These are phyloP conservation scores for Hypothenemus hampei DNA, from an alignment of 1,140 invertebrate species.

Conservation along the genomic window DNA sequence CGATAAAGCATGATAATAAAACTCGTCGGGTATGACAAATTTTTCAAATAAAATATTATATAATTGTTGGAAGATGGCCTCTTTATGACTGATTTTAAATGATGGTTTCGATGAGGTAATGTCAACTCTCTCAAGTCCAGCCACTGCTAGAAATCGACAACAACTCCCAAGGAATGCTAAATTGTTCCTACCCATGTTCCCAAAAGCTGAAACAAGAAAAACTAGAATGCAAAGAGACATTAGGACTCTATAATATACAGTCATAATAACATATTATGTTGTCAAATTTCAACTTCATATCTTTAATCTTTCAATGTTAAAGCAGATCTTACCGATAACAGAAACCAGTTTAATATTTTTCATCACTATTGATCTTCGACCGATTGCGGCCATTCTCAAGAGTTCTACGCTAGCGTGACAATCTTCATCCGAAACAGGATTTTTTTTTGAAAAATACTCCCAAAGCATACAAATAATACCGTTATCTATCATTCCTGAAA, in stretches of 20 bases:
- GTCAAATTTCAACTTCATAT: too few species aligned
- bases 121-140: slow-evolving; percentile 32
- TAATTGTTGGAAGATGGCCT: slow-evolving; percentile 33
- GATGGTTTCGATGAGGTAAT: slow-evolving; percentile 31
- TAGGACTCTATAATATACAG: too few species aligned
- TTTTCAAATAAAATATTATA: slow-evolving; percentile 29
- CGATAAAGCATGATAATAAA: slow-evolving; percentile 32
- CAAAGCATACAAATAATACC: slow-evolving; percentile 40
- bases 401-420: slow-evolving; percentile 30
- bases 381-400: slow-evolving; percentile 34
- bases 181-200: slow-evolving; percentile 27
- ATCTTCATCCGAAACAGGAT: slow-evolving; percentile 28
- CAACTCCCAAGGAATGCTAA: slow-evolving; percentile 32
- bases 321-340: slow-evolving; percentile 21
- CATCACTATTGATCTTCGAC: slow-evolving; percentile 34
- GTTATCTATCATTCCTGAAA: slow-evolving; percentile 37
- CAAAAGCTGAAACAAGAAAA: slow-evolving; percentile 15
- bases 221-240: too few species aligned
- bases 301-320: too few species aligned
- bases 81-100: slow-evolving; percentile 33
- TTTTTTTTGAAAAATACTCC: slow-evolving; percentile 36
- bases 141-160: slow-evolving; percentile 32
- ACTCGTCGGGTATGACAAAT: slow-evolving; percentile 28
- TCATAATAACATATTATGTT: too few species aligned
- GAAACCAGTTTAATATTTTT: slow-evolving; percentile 39